These are phyloP conservation scores for Pyrgus malvae DNA, from an alignment of 2,888 invertebrate species.

Conservation along the genomic window DNA sequence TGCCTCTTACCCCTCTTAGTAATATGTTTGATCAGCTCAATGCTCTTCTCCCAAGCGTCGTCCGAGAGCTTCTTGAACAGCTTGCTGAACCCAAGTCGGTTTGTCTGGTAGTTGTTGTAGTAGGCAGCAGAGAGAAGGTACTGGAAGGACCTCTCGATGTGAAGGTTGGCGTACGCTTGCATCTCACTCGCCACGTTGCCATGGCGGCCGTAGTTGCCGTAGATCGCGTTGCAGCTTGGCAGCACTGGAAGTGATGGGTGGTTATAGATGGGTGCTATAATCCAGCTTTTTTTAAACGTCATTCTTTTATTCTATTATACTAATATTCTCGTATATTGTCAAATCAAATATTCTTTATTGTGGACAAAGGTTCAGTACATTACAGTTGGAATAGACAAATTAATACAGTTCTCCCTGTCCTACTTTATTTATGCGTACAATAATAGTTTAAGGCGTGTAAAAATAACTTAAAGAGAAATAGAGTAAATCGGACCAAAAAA, in stretches of 20 bases:
- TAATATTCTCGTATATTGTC: too few species aligned
- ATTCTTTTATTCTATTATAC: too few species aligned
- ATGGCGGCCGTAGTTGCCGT: slow-evolving; percentile 81
- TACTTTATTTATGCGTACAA: too few species aligned
- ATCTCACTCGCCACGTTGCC: slow-evolving; percentile 64
- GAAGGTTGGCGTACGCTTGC: slow-evolving; percentile 83
- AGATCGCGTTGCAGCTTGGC: slow-evolving; percentile 84
- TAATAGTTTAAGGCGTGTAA: too few species aligned
- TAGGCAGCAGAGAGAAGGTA: slow-evolving; percentile 88
- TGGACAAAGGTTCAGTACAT: too few species aligned
- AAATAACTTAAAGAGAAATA: too few species aligned
- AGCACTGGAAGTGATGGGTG: slow-evolving; percentile 58
- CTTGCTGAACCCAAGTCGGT: slow-evolving; percentile 88
- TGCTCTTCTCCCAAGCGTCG: slow-evolving; percentile 86
- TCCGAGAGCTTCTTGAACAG: slow-evolving; percentile 89
- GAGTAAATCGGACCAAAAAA: too few species aligned
- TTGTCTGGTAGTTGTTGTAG: slow-evolving; percentile 89
- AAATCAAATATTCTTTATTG: too few species aligned
- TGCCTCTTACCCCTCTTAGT: slow-evolving; percentile 86
- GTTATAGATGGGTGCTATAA: too few species aligned
- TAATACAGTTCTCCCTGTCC: too few species aligned
- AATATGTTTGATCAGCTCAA: slow-evolving; percentile 89
- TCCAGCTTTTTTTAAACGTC: too few species aligned
- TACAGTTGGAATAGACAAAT: too few species aligned
- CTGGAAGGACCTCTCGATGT: slow-evolving; percentile 88